Percentiles rank a stretch among this genome's conserved stretches.
Evolutionary conservation across 2,113 vertebrate genomes (phyloP).

Genomic region (Chloropsis cyanopogon): DNA sequence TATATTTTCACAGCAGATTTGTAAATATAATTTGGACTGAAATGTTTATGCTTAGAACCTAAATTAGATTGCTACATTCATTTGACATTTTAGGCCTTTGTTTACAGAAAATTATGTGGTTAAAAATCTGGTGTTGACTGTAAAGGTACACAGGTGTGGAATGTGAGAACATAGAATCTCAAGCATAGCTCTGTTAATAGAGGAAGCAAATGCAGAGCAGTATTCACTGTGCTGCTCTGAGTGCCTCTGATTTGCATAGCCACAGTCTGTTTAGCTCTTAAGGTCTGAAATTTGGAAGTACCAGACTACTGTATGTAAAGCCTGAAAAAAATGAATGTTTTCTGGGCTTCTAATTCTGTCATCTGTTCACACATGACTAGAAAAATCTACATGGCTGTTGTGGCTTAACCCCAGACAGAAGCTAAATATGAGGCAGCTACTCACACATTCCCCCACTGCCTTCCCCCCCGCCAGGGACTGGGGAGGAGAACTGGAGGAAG

Average conservation of each 20-base stretch:
- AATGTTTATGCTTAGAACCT: not conserved
- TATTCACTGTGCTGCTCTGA: not conserved
- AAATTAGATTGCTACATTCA: not conserved
- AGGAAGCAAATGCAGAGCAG: not conserved
- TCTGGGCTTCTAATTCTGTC: not conserved
- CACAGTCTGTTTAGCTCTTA: not conserved
- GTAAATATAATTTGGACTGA: not conserved
- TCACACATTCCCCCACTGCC: not conserved
- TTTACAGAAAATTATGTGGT: not conserved
- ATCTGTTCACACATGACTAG: not conserved
- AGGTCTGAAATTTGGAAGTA: not conserved
- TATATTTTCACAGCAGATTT: not conserved
- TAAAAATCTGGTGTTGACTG: not conserved
- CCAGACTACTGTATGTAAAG: not conserved
- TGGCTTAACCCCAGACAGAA: not conserved
- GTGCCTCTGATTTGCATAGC: not conserved
- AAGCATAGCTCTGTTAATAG: not conserved
- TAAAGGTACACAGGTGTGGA: not conserved
- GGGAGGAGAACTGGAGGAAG: not conserved
- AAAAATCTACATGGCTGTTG: not conserved
- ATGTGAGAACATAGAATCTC: not conserved
- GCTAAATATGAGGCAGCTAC: not conserved
- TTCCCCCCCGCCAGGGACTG: accelerated
- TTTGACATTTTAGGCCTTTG: not conserved
- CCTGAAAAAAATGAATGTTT: not conserved